These are phyloP conservation scores for Hyperoplus immaculatus DNA, from an alignment of 2,797 vertebrate genomes.

Conservation along the genomic window DNA sequence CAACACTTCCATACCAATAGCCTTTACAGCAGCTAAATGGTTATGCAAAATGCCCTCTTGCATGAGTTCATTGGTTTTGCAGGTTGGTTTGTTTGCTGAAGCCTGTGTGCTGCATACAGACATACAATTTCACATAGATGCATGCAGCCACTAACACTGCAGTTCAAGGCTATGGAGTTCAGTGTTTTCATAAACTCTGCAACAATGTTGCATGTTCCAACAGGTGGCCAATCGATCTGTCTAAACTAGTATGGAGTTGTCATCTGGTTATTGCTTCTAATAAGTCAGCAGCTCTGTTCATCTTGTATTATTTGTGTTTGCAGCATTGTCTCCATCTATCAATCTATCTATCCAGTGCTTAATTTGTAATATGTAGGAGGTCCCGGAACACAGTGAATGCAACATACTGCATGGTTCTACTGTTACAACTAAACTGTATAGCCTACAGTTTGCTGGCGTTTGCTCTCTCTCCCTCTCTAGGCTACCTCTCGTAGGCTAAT, in stretches of 20 bases:
- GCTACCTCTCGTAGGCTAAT: too few species aligned
- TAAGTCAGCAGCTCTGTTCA: conserved; percentile 5
- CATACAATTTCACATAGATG: conserved; percentile 12
- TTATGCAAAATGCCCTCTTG: background rate
- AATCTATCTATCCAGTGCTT: too few species aligned
- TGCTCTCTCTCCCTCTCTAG: too few species aligned
- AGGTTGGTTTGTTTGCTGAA: conserved; percentile 40
- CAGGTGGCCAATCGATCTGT: conserved; percentile 48
- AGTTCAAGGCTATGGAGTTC: conserved; percentile 25
- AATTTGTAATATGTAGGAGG: too few species aligned
- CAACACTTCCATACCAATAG: background rate
- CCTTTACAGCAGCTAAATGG: background rate
- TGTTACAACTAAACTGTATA: too few species aligned
- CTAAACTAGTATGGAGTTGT: conserved; percentile 5
- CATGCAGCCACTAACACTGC: background rate
- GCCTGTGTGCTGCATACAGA: conserved; percentile 21
- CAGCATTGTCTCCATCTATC: background rate
- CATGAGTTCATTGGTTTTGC: conserved; percentile 4
- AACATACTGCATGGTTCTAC: too few species aligned
- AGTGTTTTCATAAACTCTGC: conserved; percentile 37
- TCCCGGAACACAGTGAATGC: too few species aligned
- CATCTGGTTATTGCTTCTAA: conserved; percentile 8
- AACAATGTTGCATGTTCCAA: conserved; percentile 66
- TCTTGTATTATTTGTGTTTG: conserved; percentile 2
- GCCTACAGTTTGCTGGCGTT: too few species aligned